Evolutionary conservation across 2,888 invertebrate species (phyloP).

Genomic region (Cantharis nigra): DNA sequence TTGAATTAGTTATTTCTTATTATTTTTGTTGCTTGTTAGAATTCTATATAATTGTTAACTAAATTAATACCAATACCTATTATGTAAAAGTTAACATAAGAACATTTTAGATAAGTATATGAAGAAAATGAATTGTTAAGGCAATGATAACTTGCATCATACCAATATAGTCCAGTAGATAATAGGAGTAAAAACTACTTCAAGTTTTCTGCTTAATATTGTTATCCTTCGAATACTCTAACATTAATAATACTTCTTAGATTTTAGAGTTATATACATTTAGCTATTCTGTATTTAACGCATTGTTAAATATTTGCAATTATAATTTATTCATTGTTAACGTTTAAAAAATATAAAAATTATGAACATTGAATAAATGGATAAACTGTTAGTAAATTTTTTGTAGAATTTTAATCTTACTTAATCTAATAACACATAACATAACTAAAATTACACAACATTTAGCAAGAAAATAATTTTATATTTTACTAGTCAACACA

Average conservation of each 20-base stretch:
- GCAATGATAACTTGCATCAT: slow-evolving; percentile 29
- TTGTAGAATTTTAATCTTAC: background rate
- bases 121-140: slow-evolving; percentile 23
- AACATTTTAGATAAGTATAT: slow-evolving; percentile 29
- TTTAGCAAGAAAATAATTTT: background rate
- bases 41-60: slow-evolving; percentile 23
- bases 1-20: background rate
- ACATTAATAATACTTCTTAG: slow-evolving; percentile 29
- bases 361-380: slow-evolving; percentile 4
- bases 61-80: slow-evolving; percentile 6
- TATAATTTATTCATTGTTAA: slow-evolving; percentile 31
- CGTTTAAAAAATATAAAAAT: slow-evolving; percentile 21
- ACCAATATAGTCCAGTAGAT: slow-evolving; percentile 50
- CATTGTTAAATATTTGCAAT: slow-evolving; percentile 29
- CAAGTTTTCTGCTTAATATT: slow-evolving; percentile 45
- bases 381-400: slow-evolving; percentile 3
- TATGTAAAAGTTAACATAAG: slow-evolving; percentile 15
- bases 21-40: slow-evolving; percentile 17
- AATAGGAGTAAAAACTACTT: slow-evolving; percentile 51
- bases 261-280: slow-evolving; percentile 28
- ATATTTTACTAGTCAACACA: background rate
- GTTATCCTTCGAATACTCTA: slow-evolving; percentile 44
- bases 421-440: background rate
- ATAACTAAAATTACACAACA: background rate
- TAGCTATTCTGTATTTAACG: slow-evolving; percentile 30